Evolutionary conservation across 2,888 invertebrate species (phyloP).

Genomic region (Yponomeuta sedellus): DNA sequence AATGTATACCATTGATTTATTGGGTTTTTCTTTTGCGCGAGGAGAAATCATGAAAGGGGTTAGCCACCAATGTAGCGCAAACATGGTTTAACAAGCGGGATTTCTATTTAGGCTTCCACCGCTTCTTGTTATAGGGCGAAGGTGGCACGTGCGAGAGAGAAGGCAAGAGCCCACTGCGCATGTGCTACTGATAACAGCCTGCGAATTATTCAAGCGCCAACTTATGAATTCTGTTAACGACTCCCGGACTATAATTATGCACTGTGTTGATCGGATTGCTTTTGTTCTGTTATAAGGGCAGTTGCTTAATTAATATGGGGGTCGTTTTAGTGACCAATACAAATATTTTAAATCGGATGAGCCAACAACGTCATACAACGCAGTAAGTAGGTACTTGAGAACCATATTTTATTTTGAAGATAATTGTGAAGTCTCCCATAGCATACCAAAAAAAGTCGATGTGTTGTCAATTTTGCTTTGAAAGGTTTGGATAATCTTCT

Average conservation of each 20-base stretch:
- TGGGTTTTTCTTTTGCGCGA: too few species aligned
- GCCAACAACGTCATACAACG: too few species aligned
- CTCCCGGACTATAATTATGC: conserved; percentile 14
- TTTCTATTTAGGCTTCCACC: neutral
- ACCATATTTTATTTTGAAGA: too few species aligned
- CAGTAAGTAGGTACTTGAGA: too few species aligned
- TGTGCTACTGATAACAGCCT: conserved; percentile 61
- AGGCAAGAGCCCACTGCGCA: conserved; percentile 54
- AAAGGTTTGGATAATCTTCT: too few species aligned
- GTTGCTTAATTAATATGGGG: neutral
- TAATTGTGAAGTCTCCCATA: too few species aligned
- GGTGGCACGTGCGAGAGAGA: conserved; percentile 41
- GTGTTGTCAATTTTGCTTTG: too few species aligned
- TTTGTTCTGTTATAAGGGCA: neutral
- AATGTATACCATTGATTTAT: too few species aligned
- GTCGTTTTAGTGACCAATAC: too few species aligned
- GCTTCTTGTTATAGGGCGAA: neutral
- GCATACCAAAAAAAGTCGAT: too few species aligned
- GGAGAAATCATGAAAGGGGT: too few species aligned
- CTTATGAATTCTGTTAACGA: conserved; percentile 25
- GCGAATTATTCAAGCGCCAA: conserved; percentile 64
- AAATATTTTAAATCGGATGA: too few species aligned
- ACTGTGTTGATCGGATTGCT: conserved; percentile 9
- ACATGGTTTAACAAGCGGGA: neutral
- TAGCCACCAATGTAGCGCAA: conserved; percentile 21